Evolutionary conservation across 2,113 vertebrate genomes (phyloP).

Genomic region (Chauna torquata): DNA sequence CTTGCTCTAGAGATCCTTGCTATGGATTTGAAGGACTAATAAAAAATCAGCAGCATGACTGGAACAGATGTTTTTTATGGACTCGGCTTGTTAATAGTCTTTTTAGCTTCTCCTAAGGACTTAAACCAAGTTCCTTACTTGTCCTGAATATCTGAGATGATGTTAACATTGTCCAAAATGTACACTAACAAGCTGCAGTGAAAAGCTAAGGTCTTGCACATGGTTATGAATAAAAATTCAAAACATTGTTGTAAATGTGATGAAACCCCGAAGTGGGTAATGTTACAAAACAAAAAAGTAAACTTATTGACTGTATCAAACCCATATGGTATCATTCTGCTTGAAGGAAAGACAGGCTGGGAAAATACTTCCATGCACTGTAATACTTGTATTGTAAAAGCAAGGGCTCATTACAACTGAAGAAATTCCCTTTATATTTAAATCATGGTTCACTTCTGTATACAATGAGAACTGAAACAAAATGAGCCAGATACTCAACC

Average conservation of each 20-base stretch:
- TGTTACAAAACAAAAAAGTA: background rate
- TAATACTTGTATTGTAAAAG: background rate
- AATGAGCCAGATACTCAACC: background rate
- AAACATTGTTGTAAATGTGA: constrained; percentile 58
- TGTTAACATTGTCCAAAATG: constrained; percentile 81
- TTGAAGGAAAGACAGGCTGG: background rate
- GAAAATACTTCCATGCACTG: background rate
- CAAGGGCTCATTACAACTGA: background rate
- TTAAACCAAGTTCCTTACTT: constrained; percentile 75
- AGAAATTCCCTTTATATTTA: constrained; percentile 7
- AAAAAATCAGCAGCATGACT: constrained; percentile 84
- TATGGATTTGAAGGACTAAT: constrained; percentile 83
- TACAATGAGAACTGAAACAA: background rate
- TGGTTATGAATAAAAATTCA: constrained; percentile 69
- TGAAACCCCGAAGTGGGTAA: constrained; percentile 44
- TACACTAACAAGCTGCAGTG: constrained; percentile 77
- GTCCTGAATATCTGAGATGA: constrained; percentile 80
- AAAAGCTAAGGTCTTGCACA: constrained; percentile 70
- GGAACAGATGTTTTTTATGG: constrained; percentile 86
- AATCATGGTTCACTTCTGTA: background rate
- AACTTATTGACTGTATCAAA: background rate
- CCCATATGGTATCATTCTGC: background rate
- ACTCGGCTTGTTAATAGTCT: constrained; percentile 79
- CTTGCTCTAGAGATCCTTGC: constrained; percentile 82
- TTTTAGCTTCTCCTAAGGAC: constrained; percentile 82